A percentile compares a stretch with the other conserved stretches of the same genome.
phyloP scores from a whole-genome alignment of 2,888 invertebrate genomes.

The Dynastes tityus region DNA sequence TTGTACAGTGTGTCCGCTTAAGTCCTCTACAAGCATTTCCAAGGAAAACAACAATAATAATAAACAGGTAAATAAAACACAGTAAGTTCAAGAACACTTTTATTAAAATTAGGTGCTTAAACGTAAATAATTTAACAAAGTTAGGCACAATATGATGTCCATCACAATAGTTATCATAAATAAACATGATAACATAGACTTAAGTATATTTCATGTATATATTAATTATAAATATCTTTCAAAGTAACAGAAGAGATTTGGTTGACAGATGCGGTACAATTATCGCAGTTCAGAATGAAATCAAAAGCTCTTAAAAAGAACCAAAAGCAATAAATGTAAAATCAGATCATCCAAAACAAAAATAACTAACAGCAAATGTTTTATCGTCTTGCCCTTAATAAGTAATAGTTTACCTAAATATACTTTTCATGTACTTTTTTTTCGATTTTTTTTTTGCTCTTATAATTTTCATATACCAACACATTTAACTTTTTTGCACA shows the following conservation, averaged over 20 bases:
- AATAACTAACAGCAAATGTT: background rate
- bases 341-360: too few relatives aligned
- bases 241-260: background rate
- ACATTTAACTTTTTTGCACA: conserved; percentile 27
- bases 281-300: conserved; percentile 2
- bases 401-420: conserved; percentile 20
- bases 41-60: too few relatives aligned
- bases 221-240: background rate
- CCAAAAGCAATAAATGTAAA: too few relatives aligned
- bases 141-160: conserved; percentile 61
- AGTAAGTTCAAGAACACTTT: conserved; percentile 53
- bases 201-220: conserved; percentile 6
- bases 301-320: too few relatives aligned
- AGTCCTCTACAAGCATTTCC: background rate
- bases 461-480: conserved; percentile 1
- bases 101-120: conserved; percentile 60
- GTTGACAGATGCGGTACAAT: too few relatives aligned
- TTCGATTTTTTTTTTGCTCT: background rate
- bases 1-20: too few relatives aligned
- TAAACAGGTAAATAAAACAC: background rate
- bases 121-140: conserved; percentile 59
- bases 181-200: conserved; percentile 50
- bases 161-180: conserved; percentile 60
- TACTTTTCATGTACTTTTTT: conserved; percentile 16
- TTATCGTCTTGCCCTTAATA: background rate